These are phyloP conservation scores for Nyctalus aviator DNA, from an alignment of 2,797 vertebrate genomes.

Conservation along the genomic window DNA sequence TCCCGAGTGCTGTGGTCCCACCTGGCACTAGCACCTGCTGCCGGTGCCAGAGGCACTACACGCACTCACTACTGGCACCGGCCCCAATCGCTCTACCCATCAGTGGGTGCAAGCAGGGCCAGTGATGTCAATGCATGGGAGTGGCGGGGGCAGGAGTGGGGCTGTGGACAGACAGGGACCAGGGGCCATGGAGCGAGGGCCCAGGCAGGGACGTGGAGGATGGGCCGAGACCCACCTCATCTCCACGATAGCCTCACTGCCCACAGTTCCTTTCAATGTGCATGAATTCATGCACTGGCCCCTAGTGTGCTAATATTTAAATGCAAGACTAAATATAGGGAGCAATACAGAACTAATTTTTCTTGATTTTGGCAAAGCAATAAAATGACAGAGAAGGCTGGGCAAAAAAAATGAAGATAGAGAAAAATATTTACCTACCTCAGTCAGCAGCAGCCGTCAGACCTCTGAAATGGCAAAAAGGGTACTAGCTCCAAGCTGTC, in stretches of 20 bases:
- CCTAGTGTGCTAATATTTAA: slow-evolving; percentile 11
- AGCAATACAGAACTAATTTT: slow-evolving; percentile 15
- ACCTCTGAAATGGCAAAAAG: background rate
- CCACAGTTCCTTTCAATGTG: too few relatives aligned
- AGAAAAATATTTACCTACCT: background rate
- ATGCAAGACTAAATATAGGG: background rate
- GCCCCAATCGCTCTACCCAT: too few relatives aligned
- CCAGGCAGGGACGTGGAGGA: too few relatives aligned
- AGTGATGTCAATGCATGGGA: too few relatives aligned
- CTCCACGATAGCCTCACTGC: too few relatives aligned
- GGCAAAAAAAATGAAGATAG: background rate
- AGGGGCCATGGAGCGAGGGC: too few relatives aligned
- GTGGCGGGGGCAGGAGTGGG: too few relatives aligned
- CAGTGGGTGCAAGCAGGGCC: too few relatives aligned
- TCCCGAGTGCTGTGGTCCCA: accelerated
- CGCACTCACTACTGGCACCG: accelerated
- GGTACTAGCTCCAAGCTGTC: background rate
- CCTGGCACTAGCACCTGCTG: too few relatives aligned
- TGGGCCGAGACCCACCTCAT: too few relatives aligned
- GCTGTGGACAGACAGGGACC: too few relatives aligned
- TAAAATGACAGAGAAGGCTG: slow-evolving; percentile 17
- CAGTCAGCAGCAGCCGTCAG: background rate
- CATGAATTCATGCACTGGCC: background rate
- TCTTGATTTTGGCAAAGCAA: slow-evolving; percentile 40
- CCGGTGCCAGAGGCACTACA: too few relatives aligned